Conservation (phyloP, 2,888 invertebrate species). For the Sarcophaga subvicina region DNA sequence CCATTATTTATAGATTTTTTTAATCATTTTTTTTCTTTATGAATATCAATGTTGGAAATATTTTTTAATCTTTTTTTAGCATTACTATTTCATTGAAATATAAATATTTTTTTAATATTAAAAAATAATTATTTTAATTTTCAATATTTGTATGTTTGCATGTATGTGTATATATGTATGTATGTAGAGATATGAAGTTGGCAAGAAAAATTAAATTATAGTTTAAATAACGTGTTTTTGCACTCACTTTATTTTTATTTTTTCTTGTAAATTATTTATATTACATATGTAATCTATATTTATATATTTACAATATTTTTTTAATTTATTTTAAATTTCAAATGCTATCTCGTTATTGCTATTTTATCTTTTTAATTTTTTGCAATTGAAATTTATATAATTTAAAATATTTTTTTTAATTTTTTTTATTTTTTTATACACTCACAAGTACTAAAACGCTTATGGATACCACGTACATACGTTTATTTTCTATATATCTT, state of each 20-base stretch:
- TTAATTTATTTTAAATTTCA: background rate
- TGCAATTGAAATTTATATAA: constrained; percentile 42
- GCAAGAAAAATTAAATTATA: too few species aligned
- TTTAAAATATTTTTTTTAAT: constrained; percentile 13
- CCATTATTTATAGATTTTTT: background rate
- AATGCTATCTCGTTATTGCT: constrained; percentile 21
- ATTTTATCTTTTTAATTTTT: constrained; percentile 30
- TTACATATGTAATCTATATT: background rate
- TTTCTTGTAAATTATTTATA: constrained; percentile 40
- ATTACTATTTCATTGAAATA: too few species aligned
- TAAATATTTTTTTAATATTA: too few species aligned
- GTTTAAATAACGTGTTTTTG: constrained; percentile 8
- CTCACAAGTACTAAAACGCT: constrained; percentile 41
- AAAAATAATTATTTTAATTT: too few species aligned
- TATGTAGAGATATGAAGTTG: too few species aligned
- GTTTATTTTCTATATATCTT: constrained; percentile 62
- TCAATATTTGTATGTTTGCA: too few species aligned
- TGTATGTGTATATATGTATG: too few species aligned
- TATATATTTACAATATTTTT: background rate
- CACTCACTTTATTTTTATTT: constrained; percentile 40
- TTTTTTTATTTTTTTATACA: constrained; percentile 37
- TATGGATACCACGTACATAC: constrained; percentile 29
- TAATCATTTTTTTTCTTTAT: too few species aligned
- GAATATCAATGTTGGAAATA: too few species aligned
- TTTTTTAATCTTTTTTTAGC: too few species aligned